A percentile compares a stretch with the other conserved stretches of the same genome.
These are phyloP conservation scores for Glaucopsyche alexis DNA, from an alignment of 2,888 invertebrate species.

Conservation along the genomic window DNA sequence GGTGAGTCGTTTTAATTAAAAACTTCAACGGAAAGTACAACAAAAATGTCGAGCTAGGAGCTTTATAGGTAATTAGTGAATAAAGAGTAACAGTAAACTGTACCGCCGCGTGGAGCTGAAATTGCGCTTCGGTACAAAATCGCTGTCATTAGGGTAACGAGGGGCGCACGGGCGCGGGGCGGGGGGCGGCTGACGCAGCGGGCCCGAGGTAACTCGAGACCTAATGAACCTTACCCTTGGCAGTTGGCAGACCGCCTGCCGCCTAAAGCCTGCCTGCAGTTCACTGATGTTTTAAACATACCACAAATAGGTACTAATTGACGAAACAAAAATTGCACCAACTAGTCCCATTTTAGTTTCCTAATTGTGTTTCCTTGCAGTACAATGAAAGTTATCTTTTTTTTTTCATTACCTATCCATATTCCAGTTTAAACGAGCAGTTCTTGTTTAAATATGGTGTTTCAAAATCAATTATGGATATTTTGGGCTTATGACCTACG, in stretches of 20 bases:
- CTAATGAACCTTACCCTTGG: constrained; percentile 69
- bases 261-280: constrained; percentile 36
- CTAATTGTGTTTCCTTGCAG: not conserved
- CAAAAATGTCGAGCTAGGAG: constrained; percentile 39
- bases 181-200: constrained; percentile 69
- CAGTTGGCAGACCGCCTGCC: constrained; percentile 55
- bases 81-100: constrained; percentile 67
- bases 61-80: constrained; percentile 65
- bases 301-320: constrained; percentile 26
- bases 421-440: too few relatives aligned
- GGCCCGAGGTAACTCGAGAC: constrained; percentile 62
- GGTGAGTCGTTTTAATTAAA: not conserved
- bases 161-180: constrained; percentile 69
- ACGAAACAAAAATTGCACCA: constrained; percentile 6
- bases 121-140: constrained; percentile 71
- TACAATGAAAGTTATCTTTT: not conserved
- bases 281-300: constrained; percentile 45
- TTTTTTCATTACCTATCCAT: too few relatives aligned
- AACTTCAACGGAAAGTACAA: not conserved
- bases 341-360: constrained; percentile 15
- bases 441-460: too few relatives aligned
- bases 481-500: too few relatives aligned
- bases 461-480: too few relatives aligned
- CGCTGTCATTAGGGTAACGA: constrained; percentile 77
- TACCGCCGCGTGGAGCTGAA: constrained; percentile 59